Evolutionary conservation across 1,140 invertebrate species (phyloP).

Genomic region (Drosophila arawakana): DNA sequence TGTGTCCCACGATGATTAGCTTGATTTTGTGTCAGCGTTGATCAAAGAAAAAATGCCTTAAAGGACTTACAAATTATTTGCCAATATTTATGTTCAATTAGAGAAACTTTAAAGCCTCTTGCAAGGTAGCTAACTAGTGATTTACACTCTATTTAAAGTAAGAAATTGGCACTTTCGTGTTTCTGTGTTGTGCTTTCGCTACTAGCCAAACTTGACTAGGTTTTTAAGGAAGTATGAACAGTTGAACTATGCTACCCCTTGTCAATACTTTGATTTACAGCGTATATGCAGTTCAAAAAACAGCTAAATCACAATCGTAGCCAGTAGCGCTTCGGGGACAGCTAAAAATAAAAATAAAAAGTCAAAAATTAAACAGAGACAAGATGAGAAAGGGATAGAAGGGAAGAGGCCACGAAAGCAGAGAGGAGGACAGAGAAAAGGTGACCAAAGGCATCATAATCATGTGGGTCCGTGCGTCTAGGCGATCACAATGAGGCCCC

Average conservation of each 20-base stretch:
- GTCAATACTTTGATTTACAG: not conserved
- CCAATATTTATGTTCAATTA: too few relatives aligned
- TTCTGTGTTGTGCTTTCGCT: too few relatives aligned
- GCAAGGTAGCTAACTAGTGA: too few relatives aligned
- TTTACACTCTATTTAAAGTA: too few relatives aligned
- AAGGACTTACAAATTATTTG: too few relatives aligned
- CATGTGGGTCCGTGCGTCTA: slow-evolving; percentile 62
- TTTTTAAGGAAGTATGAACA: too few relatives aligned
- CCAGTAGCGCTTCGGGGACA: slow-evolving; percentile 33
- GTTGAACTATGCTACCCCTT: not conserved
- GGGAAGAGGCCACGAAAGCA: not conserved
- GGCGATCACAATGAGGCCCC: slow-evolving; percentile 35
- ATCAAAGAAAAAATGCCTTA: too few relatives aligned
- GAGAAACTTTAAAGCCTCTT: too few relatives aligned
- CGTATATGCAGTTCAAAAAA: slow-evolving; percentile 32
- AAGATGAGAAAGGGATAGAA: not conserved
- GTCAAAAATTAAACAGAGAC: not conserved
- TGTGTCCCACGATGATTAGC: too few relatives aligned
- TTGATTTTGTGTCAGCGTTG: too few relatives aligned
- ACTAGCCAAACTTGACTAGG: too few relatives aligned
- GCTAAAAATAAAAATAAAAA: slow-evolving; percentile 37
- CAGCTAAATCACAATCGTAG: slow-evolving; percentile 46
- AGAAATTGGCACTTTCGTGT: too few relatives aligned
- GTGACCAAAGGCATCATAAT: slow-evolving; percentile 70
- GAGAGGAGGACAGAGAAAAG: not conserved